Base-by-base conservation (phyloP, 2,113 vertebrate genomes). In the Bungarus multicinctus region DNA sequence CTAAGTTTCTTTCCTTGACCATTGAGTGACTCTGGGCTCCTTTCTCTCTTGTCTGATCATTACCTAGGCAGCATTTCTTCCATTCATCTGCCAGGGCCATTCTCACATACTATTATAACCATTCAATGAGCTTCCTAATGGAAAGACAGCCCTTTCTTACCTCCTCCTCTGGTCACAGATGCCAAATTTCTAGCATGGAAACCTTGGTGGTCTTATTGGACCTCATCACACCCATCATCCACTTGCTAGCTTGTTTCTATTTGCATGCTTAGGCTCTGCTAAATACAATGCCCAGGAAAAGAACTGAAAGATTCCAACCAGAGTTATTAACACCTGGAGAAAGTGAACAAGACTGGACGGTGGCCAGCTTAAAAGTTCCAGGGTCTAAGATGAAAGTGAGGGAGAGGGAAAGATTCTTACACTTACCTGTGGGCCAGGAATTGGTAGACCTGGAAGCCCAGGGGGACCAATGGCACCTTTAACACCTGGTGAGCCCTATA, bases 401-500 rank as follows among this genome's bases (percentile, higher is more conserved):
- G 25, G 14, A 0, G 12, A 9, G 9, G 57, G 0, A 58, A 0
- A 2, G 45, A 45, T 18, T 87, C 9, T 43, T 45, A 87, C 4
- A 64, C 98, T 95, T 97, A 99, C 99, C 45, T 96, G 97, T 22
- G 98, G 98, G 81, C 99, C 99, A 0, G 94, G 45, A 91, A 96
- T 8, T 45, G 98, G 96, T 86, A 94, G n/a, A 0, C 98, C 98
- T 0, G 94, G 87, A 5, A 97, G 98, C 3, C 99, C 99, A 1
- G 97, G 95, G 27, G 98, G 98, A 91, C 99, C 99, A 0, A 92
- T 87, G 10, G 94, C 96, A 20, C 99, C 99, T 54, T 91, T 96
- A 57, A 97, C 93, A 10, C 99, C 99, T 0, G 89, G 94, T 47
- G 96, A 85, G 8, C 98, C 98, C 98, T 98, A 94, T 30, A 22